A percentile compares a stretch with the other conserved stretches of the same genome.
Conservation (phyloP, 2,113 vertebrate species). For the Phrynosoma platyrhinos region DNA sequence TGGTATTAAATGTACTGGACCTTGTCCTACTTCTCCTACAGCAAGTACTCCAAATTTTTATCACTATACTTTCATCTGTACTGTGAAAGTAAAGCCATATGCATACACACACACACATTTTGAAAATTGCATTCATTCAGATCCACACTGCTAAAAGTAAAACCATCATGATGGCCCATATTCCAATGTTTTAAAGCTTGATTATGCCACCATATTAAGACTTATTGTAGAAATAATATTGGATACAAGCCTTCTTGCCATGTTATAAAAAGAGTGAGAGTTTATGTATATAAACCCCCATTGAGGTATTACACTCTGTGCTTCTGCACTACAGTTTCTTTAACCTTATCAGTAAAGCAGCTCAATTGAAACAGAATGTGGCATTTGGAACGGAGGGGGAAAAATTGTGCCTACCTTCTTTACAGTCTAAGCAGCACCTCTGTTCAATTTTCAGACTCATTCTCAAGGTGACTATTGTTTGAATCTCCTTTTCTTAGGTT, state of each 20-base stretch:
- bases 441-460: slow-evolving; percentile 45
- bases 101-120: neutral
- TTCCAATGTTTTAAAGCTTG: neutral
- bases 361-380: slow-evolving; percentile 44
- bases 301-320: neutral
- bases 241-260: neutral
- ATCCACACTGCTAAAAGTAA: neutral
- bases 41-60: neutral
- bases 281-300: neutral
- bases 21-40: too few relatives aligned
- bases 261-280: neutral
- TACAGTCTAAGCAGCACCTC: slow-evolving; percentile 57
- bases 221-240: neutral
- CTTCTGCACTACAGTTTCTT: neutral
- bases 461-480: slow-evolving; percentile 65
- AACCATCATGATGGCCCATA: neutral
- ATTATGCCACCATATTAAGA: neutral
- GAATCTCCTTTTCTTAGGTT: slow-evolving; percentile 34
- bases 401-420: slow-evolving; percentile 53
- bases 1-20: too few relatives aligned
- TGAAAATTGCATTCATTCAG: neutral
- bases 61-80: neutral
- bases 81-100: neutral
- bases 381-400: slow-evolving; percentile 28
- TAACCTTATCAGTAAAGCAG: slow-evolving; percentile 15